Conservation (phyloP, 2,888 invertebrate genomes). For the Tetramorium bicarinatum region DNA sequence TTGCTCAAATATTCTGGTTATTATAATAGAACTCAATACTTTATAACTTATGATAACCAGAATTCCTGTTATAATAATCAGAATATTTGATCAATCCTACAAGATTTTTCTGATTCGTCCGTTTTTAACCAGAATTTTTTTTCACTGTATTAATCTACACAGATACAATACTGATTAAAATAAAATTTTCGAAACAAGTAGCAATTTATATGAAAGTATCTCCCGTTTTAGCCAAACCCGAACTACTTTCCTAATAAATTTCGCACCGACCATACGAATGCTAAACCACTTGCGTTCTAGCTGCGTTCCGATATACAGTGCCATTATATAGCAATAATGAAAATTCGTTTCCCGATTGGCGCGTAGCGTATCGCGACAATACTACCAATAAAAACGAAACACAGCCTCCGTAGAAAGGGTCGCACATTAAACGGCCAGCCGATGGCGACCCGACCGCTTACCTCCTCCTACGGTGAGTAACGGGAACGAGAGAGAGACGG, state of each 20-base stretch:
- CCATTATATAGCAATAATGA: constrained; percentile 1
- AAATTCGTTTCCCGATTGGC: constrained; percentile 23
- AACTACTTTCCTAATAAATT: constrained; percentile 1
- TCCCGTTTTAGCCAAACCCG: not conserved
- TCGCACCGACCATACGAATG: not conserved
- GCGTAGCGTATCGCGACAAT: not conserved
- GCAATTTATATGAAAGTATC: not conserved
- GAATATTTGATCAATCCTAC: too few species aligned
- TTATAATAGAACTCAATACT: too few species aligned
- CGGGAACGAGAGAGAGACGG: constrained; percentile 39
- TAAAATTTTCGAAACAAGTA: not conserved
- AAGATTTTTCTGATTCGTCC: too few species aligned
- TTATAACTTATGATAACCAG: too few species aligned
- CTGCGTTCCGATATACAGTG: not conserved
- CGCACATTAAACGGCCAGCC: constrained; percentile 23
- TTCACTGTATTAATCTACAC: not conserved
- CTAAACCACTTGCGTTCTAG: not conserved
- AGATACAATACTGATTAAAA: not conserved
- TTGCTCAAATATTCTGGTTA: too few species aligned
- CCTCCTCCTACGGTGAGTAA: constrained; percentile 26
- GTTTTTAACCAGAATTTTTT: too few species aligned
- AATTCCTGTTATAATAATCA: too few species aligned
- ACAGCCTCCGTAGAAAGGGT: constrained; percentile 17
- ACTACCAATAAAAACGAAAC: constrained; percentile 24
- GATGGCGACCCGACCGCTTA: constrained; percentile 28